These are phyloP conservation scores for Diorhabda carinulata DNA, from an alignment of 1,140 invertebrate genomes.

Conservation along the genomic window DNA sequence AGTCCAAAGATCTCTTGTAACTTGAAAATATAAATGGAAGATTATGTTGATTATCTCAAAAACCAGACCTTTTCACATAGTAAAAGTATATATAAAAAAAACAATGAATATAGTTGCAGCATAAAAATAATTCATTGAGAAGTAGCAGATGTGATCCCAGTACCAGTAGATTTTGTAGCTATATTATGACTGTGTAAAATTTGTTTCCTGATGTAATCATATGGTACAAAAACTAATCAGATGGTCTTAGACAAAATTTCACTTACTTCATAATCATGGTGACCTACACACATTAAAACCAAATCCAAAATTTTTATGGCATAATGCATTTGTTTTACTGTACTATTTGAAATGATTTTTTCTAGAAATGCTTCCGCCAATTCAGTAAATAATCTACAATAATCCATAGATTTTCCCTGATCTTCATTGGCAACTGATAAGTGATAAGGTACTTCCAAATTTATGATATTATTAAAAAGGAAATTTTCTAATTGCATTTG, in stretches of 20 bases:
- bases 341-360: conserved; percentile 66
- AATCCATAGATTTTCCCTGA: conserved; percentile 85
- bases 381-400: conserved; percentile 91
- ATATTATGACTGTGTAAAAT: no score
- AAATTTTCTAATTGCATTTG: conserved; percentile 64
- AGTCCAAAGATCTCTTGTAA: no score
- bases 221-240: no score
- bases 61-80: no score
- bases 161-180: no score
- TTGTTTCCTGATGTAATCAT: no score
- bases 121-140: no score
- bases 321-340: conserved; percentile 63
- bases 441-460: conserved; percentile 84
- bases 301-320: conserved; percentile 84
- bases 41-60: no score
- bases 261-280: conserved; percentile 90
- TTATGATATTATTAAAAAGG: conserved; percentile 76
- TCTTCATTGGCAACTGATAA: conserved; percentile 90
- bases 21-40: no score
- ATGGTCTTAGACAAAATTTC: not conserved
- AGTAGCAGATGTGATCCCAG: no score
- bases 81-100: no score
- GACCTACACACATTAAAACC: conserved; percentile 86
- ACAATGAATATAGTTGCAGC: no score
- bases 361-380: conserved; percentile 86